Base-by-base conservation (phyloP, 2,888 invertebrate species). In the Mesorhabditis spiculigera region DNA sequence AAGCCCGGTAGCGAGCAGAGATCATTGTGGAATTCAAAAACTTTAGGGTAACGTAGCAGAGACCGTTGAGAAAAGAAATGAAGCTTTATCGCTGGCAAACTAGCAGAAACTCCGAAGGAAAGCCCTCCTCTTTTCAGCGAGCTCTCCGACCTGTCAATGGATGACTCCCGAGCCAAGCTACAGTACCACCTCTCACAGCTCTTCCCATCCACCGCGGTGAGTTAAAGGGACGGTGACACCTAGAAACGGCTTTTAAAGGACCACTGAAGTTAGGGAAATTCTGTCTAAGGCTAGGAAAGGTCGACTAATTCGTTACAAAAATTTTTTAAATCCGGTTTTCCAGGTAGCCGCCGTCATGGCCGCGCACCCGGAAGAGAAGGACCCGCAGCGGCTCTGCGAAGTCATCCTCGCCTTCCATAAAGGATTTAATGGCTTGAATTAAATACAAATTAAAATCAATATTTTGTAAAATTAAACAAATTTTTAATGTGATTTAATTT, bases 151-250 rank as follows among this genome's bases (percentile, higher is more conserved):
- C 66, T 66, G 45, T 28, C 43, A 42, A 45, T 13, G 6, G 45
- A 45, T 41, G 66, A 28, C 42, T 16, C 16, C 1, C 72, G 77
- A 16, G 71, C 75, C 4, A 72, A 76, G 45, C 74, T 94, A 85
- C 93, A 92, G 86, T 94, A 91, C 87, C 93, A 94, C 87, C 88
- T 96, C 75, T 91, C 93, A n/a, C 92, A 92, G 68, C 91, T 95
- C 71, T 96, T 96, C 87, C 93, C 94, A 0, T 92, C 93, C 84
- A 91, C 92, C 77, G 92, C 93, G 85, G 70, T 70, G 8, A 5
- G 61, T 43, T 28, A 28, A 28, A 28, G 28, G 28, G 28, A 28
- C 28, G 28, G 28, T 28, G 3, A 1, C 28, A 28, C 28, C 28
- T 28, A 28, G 3, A 28, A 28, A 28, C 3, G 3, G 28, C 28